A percentile compares a stretch with the other conserved stretches of the same genome.
These are phyloP conservation scores for Brenthis hecate DNA, from an alignment of 2,888 invertebrate genomes.

Conservation along the genomic window DNA sequence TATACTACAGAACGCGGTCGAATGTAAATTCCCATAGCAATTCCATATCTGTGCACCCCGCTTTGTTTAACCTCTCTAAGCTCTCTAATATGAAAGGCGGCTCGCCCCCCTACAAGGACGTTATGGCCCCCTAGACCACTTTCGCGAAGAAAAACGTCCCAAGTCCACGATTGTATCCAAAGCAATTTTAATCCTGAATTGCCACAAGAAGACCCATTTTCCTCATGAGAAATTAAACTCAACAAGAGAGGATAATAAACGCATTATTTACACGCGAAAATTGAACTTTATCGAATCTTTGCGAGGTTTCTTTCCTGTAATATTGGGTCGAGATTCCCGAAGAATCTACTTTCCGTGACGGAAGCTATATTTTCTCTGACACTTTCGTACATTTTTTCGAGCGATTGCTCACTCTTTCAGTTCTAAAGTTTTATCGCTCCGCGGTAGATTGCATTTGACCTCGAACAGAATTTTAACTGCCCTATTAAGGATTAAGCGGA, in stretches of 20 bases:
- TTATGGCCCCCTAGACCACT: constrained; percentile 47
- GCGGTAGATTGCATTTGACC: constrained; percentile 35
- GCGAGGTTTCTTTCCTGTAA: constrained; percentile 44
- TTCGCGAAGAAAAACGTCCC: constrained; percentile 47
- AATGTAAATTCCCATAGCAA: constrained; percentile 41
- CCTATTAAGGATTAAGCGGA: constrained; percentile 30
- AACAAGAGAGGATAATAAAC: constrained; percentile 38
- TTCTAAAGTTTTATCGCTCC: constrained; percentile 28
- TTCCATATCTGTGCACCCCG: constrained; percentile 40
- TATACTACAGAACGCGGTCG: constrained; percentile 36
- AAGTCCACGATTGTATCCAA: constrained; percentile 45
- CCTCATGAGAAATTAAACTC: constrained; percentile 10
- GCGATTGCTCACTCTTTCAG: constrained; percentile 18
- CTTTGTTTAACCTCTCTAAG: constrained; percentile 55
- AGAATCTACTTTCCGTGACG: constrained; percentile 24
- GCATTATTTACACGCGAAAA: constrained; percentile 51
- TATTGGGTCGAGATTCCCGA: constrained; percentile 24
- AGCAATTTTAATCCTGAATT: constrained; percentile 57
- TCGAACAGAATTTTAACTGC: constrained; percentile 40
- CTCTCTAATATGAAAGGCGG: constrained; percentile 62
- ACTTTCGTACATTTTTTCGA: constrained; percentile 19
- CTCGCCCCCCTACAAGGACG: constrained; percentile 55
- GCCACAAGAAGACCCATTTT: constrained; percentile 42
- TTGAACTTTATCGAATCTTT: constrained; percentile 55
- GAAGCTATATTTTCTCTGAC: constrained; percentile 14